phyloP scores from a whole-genome alignment of 2,113 vertebrate genomes.

The Tragelaphus buxtoni region DNA sequence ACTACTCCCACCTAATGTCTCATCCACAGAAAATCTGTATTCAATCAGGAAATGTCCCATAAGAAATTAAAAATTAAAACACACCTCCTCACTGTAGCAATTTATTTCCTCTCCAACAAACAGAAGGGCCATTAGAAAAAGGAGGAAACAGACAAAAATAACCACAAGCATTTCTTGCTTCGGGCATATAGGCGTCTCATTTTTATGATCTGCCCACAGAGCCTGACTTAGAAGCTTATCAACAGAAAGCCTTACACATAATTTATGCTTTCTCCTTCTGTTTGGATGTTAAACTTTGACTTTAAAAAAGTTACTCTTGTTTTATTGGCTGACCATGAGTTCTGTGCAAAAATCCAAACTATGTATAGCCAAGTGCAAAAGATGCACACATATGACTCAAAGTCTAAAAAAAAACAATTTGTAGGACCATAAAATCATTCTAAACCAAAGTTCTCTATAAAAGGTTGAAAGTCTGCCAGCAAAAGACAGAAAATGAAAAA shows the following conservation, averaged over 20 bases:
- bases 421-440: background rate
- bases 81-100: background rate
- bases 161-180: background rate
- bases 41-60: background rate
- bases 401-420: background rate
- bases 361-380: background rate
- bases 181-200: background rate
- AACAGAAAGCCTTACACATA: background rate
- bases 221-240: background rate
- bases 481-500: conserved; percentile 19
- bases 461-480: background rate
- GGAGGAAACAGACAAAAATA: background rate
- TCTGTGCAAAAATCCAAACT: conserved; percentile 33
- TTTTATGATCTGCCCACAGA: background rate
- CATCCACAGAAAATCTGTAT: background rate
- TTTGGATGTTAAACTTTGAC: background rate
- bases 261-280: background rate
- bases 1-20: background rate
- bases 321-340: background rate
- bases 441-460: background rate
- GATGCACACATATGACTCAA: background rate
- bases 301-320: background rate
- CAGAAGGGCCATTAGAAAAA: background rate
- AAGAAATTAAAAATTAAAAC: conserved; percentile 3
- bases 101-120: background rate